phyloP scores from a whole-genome alignment of 1,140 invertebrate species.

The Neodiprion pinetum region DNA sequence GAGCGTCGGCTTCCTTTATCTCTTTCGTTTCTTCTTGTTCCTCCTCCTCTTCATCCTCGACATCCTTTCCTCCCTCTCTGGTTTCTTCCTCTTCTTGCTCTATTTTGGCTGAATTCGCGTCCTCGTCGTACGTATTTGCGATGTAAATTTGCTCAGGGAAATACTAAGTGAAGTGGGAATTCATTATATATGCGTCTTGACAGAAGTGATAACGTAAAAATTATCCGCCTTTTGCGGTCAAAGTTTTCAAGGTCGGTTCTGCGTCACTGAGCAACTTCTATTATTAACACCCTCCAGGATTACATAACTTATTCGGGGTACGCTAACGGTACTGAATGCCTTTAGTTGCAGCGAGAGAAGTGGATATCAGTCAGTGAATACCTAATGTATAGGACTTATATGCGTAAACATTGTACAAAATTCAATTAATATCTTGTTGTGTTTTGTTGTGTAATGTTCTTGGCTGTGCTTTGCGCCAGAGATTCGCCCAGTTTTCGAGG shows the following conservation, averaged over 20 bases:
- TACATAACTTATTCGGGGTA: neutral
- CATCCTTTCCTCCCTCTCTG: neutral
- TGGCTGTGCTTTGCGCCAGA: too few relatives aligned
- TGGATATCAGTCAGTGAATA: too few relatives aligned
- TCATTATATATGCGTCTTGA: neutral
- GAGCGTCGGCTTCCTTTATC: neutral
- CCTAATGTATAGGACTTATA: too few relatives aligned
- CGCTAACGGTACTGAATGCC: too few relatives aligned
- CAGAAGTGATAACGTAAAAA: too few relatives aligned
- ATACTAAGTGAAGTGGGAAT: constrained; percentile 22
- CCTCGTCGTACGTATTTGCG: neutral
- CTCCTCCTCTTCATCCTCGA: constrained; percentile 11
- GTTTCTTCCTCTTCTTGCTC: neutral
- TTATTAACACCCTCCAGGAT: neutral
- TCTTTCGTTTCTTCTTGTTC: constrained; percentile 13
- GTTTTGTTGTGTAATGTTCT: too few relatives aligned
- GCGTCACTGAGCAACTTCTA: neutral
- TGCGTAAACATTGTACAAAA: too few relatives aligned
- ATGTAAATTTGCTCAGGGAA: constrained; percentile 24
- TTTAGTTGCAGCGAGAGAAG: too few relatives aligned
- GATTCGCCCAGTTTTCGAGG: neutral
- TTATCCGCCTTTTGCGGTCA: too few relatives aligned
- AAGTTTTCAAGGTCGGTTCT: too few relatives aligned
- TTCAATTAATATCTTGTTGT: too few relatives aligned
- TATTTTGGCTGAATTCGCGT: constrained; percentile 24